phyloP scores from a whole-genome alignment of 2,888 invertebrate genomes.

The Trissolcus brochymenae region DNA sequence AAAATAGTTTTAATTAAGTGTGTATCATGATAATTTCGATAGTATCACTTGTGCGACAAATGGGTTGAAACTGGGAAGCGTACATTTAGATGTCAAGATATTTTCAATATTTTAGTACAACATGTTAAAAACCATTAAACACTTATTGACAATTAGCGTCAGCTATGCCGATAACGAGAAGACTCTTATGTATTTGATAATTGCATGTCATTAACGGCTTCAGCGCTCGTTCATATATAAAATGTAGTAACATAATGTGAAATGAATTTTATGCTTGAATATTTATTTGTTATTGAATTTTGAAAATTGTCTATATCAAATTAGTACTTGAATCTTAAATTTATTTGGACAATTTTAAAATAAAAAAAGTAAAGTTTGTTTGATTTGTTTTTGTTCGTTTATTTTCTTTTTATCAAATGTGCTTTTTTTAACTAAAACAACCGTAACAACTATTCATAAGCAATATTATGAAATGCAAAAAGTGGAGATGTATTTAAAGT shows the following conservation, averaged over 20 bases:
- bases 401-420: too few species aligned
- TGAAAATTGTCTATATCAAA: too few species aligned
- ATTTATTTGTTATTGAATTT: slow-evolving; percentile 19
- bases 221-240: slow-evolving; percentile 18
- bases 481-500: too few species aligned
- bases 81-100: slow-evolving; percentile 8
- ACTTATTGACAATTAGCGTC: slow-evolving; percentile 15
- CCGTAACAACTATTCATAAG: too few species aligned
- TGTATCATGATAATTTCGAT: too few species aligned
- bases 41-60: not conserved
- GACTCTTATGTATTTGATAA: slow-evolving; percentile 37
- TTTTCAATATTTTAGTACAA: slow-evolving; percentile 4
- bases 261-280: slow-evolving; percentile 9
- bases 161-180: slow-evolving; percentile 23
- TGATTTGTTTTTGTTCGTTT: too few species aligned
- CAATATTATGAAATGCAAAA: too few species aligned
- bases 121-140: slow-evolving; percentile 3
- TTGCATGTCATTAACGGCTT: slow-evolving; percentile 37
- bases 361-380: too few species aligned
- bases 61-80: not conserved
- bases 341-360: too few species aligned
- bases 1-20: too few species aligned
- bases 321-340: too few species aligned
- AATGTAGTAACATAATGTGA: slow-evolving; percentile 7
- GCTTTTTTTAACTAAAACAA: too few species aligned